phyloP scores from a whole-genome alignment of 1,140 invertebrate genomes.

The Gryon sp. region DNA sequence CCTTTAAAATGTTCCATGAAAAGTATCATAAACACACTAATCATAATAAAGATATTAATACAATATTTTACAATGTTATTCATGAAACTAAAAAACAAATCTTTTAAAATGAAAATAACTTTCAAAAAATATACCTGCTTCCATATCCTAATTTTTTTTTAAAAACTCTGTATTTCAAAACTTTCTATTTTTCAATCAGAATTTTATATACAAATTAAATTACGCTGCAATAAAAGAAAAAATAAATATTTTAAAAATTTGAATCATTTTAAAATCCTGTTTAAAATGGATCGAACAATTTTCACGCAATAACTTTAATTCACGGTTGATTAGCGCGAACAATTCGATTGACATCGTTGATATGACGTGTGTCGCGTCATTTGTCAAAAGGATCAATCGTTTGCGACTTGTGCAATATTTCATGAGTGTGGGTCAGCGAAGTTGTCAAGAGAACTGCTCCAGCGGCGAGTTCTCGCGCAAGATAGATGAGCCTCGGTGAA shows the following conservation, averaged over 20 bases:
- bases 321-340: background rate
- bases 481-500: constrained; percentile 45
- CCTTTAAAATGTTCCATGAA: too few relatives aligned
- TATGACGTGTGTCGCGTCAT: constrained; percentile 34
- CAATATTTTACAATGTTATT: too few relatives aligned
- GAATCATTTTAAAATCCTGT: background rate
- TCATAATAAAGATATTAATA: too few relatives aligned
- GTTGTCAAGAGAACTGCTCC: constrained; percentile 31
- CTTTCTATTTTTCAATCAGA: too few relatives aligned
- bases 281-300: background rate
- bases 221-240: background rate
- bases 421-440: constrained; percentile 22
- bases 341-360: constrained; percentile 15
- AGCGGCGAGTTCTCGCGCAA: constrained; percentile 29
- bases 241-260: background rate
- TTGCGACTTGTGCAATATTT: constrained; percentile 39
- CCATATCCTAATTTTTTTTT: too few relatives aligned
- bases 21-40: too few relatives aligned
- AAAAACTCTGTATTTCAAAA: too few relatives aligned
- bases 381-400: constrained; percentile 50
- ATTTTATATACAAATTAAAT: too few relatives aligned
- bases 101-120: too few relatives aligned
- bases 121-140: too few relatives aligned
- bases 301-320: too few relatives aligned
- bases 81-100: too few relatives aligned